These are phyloP conservation scores for Phalacrocorax carbo DNA, from an alignment of 2,113 vertebrate species.

Conservation along the genomic window DNA sequence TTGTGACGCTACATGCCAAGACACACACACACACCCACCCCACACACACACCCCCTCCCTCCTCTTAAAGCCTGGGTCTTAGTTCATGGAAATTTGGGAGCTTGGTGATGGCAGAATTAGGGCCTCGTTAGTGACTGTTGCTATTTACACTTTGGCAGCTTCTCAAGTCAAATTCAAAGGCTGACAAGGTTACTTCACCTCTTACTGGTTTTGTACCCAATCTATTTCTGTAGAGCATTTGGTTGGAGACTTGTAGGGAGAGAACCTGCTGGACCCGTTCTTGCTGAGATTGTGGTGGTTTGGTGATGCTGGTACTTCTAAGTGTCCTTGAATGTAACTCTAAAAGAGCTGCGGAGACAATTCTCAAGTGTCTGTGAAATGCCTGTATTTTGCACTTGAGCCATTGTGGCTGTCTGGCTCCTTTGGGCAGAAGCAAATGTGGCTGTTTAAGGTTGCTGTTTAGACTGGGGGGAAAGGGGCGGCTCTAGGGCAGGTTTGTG, in stretches of 20 bases:
- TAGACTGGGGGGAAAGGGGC: not conserved
- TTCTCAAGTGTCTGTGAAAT: not conserved
- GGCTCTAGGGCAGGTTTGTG: not conserved
- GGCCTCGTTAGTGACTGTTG: constrained; percentile 36
- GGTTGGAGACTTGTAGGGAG: not conserved
- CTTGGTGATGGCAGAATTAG: constrained; percentile 25
- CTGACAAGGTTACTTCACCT: not conserved
- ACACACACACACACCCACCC: not conserved
- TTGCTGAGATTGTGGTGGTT: not conserved
- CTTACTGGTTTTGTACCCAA: not conserved
- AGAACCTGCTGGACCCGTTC: not conserved
- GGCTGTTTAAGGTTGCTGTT: not conserved
- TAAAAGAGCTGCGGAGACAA: not conserved
- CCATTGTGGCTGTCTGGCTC: not conserved
- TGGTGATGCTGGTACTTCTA: not conserved
- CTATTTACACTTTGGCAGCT: constrained; percentile 34
- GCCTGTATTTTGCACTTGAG: not conserved
- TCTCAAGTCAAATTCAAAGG: not conserved
- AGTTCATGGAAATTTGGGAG: constrained; percentile 28
- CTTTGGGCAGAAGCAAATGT: not conserved
- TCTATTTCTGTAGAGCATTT: not conserved
- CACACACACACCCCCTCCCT: not conserved
- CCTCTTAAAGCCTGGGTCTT: not conserved
- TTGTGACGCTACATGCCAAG: not conserved
- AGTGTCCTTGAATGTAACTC: constrained; percentile 48